phyloP scores from a whole-genome alignment of 2,797 vertebrate species.

The Atherinosoma microstoma region DNA sequence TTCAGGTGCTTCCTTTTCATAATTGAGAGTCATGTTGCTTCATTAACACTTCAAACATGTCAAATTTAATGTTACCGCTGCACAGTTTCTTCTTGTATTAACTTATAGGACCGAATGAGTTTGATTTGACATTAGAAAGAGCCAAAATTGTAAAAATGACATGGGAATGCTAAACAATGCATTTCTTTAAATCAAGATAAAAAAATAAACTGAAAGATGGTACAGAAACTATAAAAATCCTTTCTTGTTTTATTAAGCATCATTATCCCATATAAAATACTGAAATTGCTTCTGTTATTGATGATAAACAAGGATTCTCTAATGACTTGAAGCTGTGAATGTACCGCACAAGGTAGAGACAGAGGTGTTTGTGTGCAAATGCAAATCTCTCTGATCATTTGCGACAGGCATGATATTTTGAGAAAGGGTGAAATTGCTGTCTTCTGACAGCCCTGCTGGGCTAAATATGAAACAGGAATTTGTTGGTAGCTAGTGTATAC shows the following conservation, averaged over 20 bases:
- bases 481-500: conserved; percentile 37
- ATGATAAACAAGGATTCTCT: conserved; percentile 7
- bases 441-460: conserved; percentile 61
- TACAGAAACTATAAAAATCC: not conserved
- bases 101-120: conserved; percentile 16
- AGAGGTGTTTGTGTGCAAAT: conserved; percentile 61
- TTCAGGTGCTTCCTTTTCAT: conserved; percentile 37
- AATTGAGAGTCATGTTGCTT: conserved; percentile 47
- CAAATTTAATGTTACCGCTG: conserved; percentile 26
- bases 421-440: conserved; percentile 65
- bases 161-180: not conserved
- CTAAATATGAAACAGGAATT: conserved; percentile 48
- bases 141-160: not conserved
- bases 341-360: conserved; percentile 44
- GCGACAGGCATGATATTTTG: conserved; percentile 72
- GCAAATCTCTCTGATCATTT: conserved; percentile 66
- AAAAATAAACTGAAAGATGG: not conserved
- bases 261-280: conserved; percentile 31
- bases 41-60: conserved; percentile 71
- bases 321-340: conserved; percentile 44
- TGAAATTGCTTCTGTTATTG: conserved; percentile 28
- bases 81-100: conserved; percentile 38
- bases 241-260: conserved; percentile 20
- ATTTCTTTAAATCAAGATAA: not conserved
- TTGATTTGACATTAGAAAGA: conserved; percentile 17